Percentiles rank a stretch among this genome's conserved stretches.
phyloP scores from a whole-genome alignment of 1,140 invertebrate species.

The Antheraea mylitta region DNA sequence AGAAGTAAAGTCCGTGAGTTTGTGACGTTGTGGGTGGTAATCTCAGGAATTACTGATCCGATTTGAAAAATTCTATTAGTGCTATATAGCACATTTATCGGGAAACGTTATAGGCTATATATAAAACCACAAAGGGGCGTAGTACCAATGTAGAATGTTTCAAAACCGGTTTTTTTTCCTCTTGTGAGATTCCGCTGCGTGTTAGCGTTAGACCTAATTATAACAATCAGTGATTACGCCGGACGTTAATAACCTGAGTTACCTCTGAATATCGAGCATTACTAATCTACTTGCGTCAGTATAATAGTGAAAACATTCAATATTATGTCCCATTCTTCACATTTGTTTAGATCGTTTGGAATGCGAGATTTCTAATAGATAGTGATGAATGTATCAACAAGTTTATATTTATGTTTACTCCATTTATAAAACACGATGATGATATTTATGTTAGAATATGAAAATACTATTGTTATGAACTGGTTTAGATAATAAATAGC shows the following conservation, averaged over 20 bases:
- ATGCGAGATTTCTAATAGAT: slow-evolving; percentile 47
- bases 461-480: neutral
- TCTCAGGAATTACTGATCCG: no score
- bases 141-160: no score
- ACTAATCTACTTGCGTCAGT: slow-evolving; percentile 21
- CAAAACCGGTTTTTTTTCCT: no score
- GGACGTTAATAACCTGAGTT: slow-evolving; percentile 1
- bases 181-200: no score
- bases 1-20: no score
- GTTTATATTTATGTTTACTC: neutral
- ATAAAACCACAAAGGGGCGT: no score
- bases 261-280: slow-evolving; percentile 13
- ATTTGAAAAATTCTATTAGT: no score
- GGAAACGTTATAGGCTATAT: no score
- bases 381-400: slow-evolving; percentile 1
- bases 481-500: no score
- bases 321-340: slow-evolving; percentile 30
- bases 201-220: no score
- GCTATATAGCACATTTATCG: no score
- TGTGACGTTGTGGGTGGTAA: no score
- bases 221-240: neutral
- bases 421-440: slow-evolving; percentile 24
- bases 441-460: slow-evolving; percentile 37
- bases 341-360: slow-evolving; percentile 45
- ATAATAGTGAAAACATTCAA: slow-evolving; percentile 35